These are phyloP conservation scores for Dolomedes plantarius DNA, from an alignment of 2,888 invertebrate species.

Conservation along the genomic window DNA sequence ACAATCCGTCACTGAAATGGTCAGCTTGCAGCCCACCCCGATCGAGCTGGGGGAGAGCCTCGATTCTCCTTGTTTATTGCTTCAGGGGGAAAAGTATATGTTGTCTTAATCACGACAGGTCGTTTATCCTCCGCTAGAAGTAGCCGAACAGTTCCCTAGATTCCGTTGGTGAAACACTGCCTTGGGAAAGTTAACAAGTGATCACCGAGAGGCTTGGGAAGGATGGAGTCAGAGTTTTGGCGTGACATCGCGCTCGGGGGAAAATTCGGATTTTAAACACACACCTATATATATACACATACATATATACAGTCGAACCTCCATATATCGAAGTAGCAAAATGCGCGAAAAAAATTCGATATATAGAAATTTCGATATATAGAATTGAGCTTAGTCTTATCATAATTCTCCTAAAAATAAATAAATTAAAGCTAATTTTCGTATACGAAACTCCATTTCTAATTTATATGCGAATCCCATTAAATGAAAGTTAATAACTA, in stretches of 20 bases:
- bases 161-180: neutral
- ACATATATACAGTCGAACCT: too few relatives aligned
- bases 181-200: constrained; percentile 54
- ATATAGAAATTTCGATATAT: too few relatives aligned
- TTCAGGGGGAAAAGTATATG: constrained; percentile 35
- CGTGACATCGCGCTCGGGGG: neutral
- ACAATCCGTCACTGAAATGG: constrained; percentile 44
- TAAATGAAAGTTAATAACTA: too few relatives aligned
- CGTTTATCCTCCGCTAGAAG: constrained; percentile 38
- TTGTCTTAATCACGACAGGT: constrained; percentile 70
- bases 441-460: too few relatives aligned
- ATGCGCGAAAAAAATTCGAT: too few relatives aligned
- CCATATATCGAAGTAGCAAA: too few relatives aligned
- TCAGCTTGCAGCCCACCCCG: constrained; percentile 58
- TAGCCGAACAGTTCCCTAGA: constrained; percentile 12
- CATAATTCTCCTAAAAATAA: too few relatives aligned
- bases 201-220: neutral
- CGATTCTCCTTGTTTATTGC: constrained; percentile 40
- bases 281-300: too few relatives aligned
- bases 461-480: too few relatives aligned
- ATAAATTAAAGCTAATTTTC: too few relatives aligned
- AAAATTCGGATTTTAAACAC: too few relatives aligned
- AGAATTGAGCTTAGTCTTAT: too few relatives aligned
- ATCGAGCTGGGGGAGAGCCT: neutral
- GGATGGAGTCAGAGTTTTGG: constrained; percentile 12